Evolutionary conservation across 2,113 vertebrate genomes (phyloP).

Genomic region (Uria lomvia): DNA sequence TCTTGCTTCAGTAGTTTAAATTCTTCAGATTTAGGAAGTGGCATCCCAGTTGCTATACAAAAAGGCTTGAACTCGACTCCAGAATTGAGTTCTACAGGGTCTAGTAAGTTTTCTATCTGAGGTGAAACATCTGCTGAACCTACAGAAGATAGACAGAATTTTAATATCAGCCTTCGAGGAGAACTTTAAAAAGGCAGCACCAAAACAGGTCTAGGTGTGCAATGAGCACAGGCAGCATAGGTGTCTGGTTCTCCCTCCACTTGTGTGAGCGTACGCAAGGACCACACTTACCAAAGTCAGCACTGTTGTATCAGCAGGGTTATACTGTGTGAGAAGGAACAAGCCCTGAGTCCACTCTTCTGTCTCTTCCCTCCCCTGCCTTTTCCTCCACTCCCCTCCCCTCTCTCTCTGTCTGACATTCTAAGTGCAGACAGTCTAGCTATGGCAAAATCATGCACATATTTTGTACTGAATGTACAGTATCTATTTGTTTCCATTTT

Average conservation of each 20-base stretch:
- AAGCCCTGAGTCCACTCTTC: background rate
- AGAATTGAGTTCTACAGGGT: constrained; percentile 78
- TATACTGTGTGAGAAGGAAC: background rate
- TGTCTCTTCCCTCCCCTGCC: background rate
- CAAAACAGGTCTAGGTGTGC: background rate
- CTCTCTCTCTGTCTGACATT: background rate
- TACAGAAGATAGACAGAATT: background rate
- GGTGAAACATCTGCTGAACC: constrained; percentile 71
- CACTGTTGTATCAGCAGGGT: background rate
- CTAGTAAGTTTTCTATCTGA: constrained; percentile 71
- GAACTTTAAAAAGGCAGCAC: background rate
- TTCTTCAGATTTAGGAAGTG: constrained; percentile 78
- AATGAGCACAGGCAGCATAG: background rate
- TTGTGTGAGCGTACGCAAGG: background rate
- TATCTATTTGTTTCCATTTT: background rate
- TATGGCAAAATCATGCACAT: background rate
- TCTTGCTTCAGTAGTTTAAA: constrained; percentile 82
- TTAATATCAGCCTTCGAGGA: background rate
- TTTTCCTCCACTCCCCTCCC: background rate
- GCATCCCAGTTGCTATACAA: constrained; percentile 78
- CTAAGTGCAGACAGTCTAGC: background rate
- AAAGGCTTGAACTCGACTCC: constrained; percentile 68
- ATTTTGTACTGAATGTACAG: background rate
- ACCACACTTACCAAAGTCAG: fast-evolving
- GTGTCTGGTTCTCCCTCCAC: background rate